Evolutionary conservation across 2,113 vertebrate genomes (phyloP).

Genomic region (Anolis sagrei): DNA sequence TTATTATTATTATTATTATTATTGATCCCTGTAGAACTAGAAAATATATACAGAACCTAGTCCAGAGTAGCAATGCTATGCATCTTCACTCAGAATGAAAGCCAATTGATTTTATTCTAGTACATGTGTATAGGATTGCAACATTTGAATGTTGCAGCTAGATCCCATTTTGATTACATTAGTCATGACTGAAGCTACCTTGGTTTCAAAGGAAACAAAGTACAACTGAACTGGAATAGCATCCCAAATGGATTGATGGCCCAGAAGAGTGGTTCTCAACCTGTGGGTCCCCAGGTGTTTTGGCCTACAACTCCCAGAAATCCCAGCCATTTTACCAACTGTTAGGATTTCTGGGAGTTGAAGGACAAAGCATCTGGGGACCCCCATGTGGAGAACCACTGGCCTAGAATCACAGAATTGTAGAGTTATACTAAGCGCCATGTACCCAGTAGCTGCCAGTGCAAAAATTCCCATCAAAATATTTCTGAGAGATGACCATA

Average conservation of each 20-base stretch:
- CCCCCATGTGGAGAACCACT: no score
- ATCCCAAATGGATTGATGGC: background rate
- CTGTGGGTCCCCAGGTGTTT: no score
- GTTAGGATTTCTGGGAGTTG: no score
- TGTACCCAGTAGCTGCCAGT: no score
- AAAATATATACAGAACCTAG: background rate
- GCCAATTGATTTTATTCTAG: background rate
- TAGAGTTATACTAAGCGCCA: no score
- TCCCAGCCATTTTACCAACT: no score
- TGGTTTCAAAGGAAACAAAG: background rate
- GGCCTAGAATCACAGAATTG: background rate
- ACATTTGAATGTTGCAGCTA: background rate
- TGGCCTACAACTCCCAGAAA: no score
- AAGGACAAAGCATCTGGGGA: no score
- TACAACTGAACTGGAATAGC: background rate
- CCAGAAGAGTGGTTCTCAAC: no score
- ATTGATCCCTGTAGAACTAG: background rate
- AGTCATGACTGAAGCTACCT: background rate
- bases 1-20: background rate
- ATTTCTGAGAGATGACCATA: no score
- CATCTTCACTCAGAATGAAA: background rate
- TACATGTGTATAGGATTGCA: background rate
- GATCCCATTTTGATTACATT: background rate
- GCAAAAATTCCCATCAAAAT: no score
- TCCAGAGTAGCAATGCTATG: background rate